Evolutionary conservation across 2,888 invertebrate genomes (phyloP).

Genomic region (Smittia sp.): DNA sequence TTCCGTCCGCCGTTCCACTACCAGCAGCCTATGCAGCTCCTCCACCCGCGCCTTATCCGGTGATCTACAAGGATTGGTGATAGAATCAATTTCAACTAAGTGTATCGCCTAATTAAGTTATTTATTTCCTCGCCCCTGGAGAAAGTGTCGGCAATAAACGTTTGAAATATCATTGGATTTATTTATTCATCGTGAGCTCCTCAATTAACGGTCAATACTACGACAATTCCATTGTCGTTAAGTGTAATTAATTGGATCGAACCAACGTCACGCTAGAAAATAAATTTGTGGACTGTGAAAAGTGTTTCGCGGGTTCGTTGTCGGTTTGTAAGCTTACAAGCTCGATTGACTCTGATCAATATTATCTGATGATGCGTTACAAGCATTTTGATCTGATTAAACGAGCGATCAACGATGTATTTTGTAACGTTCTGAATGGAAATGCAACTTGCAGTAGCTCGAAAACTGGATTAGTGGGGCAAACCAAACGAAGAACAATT

Average conservation of each 20-base stretch:
- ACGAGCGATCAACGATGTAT: not conserved
- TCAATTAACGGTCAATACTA: too few relatives aligned
- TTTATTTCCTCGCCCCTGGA: not conserved
- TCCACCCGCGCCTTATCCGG: conserved; percentile 55
- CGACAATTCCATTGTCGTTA: too few relatives aligned
- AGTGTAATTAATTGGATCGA: too few relatives aligned
- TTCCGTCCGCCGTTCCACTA: conserved; percentile 53
- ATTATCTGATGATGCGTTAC: not conserved
- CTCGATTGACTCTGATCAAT: not conserved
- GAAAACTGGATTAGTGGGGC: not conserved
- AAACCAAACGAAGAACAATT: not conserved
- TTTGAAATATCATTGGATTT: too few relatives aligned
- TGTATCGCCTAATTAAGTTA: not conserved
- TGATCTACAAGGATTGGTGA: conserved; percentile 42
- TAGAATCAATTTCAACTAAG: conserved; percentile 35
- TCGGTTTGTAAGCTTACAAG: not conserved
- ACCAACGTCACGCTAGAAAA: too few relatives aligned
- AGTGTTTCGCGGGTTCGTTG: too few relatives aligned
- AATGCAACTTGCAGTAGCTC: not conserved
- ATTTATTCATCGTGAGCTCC: too few relatives aligned
- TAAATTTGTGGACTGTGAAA: too few relatives aligned
- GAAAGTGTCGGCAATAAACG: not conserved
- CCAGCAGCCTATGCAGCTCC: conserved; percentile 50
- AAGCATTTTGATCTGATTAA: not conserved
- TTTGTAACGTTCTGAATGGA: too few relatives aligned